A percentile compares a stretch with the other conserved stretches of the same genome.
These are phyloP conservation scores for Ephydatia muelleri DNA, from an alignment of 37 sponge, comb jelly and placozoan species.

Conservation along the genomic window DNA sequence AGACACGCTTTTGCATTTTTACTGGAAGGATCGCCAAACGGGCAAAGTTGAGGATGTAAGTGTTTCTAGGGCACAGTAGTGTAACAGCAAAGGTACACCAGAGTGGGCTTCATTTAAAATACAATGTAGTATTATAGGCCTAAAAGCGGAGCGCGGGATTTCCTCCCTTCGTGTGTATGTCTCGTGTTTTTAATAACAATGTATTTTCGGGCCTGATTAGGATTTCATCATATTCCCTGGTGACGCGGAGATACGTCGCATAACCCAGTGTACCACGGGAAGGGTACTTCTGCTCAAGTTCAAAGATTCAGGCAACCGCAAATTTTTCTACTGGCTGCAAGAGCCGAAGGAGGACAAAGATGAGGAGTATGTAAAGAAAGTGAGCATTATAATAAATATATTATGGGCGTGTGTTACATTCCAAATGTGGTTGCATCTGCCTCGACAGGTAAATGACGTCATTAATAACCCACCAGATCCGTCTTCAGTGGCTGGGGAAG, in stretches of 20 bases:
- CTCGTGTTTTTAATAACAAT: neutral
- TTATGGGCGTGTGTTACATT: too few relatives aligned
- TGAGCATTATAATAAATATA: too few relatives aligned
- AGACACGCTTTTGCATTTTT: slow-evolving; percentile 84
- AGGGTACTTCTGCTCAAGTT: slow-evolving; percentile 91
- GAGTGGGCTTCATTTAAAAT: neutral
- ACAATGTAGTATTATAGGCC: neutral
- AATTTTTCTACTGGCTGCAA: slow-evolving; percentile 96
- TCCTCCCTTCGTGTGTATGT: neutral
- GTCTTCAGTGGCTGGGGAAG: neutral
- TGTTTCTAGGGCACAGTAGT: neutral
- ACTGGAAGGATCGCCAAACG: slow-evolving; percentile 92
- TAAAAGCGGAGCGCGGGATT: neutral
- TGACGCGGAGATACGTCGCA: slow-evolving; percentile 82
- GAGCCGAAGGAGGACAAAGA: slow-evolving; percentile 90
- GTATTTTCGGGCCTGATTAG: slow-evolving; percentile 13
- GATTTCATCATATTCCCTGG: slow-evolving; percentile 95
- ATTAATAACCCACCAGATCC: slow-evolving; percentile 72
- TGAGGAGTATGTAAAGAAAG: slow-evolving; percentile 79
- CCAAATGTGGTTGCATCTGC: neutral
- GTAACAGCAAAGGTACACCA: neutral
- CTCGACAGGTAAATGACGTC: slow-evolving; percentile 69
- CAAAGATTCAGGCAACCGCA: slow-evolving; percentile 52
- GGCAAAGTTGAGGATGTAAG: slow-evolving; percentile 83
- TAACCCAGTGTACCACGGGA: slow-evolving; percentile 94